These are phyloP conservation scores for Alligator mississippiensis DNA, from an alignment of 2,113 vertebrate genomes.

Conservation along the genomic window DNA sequence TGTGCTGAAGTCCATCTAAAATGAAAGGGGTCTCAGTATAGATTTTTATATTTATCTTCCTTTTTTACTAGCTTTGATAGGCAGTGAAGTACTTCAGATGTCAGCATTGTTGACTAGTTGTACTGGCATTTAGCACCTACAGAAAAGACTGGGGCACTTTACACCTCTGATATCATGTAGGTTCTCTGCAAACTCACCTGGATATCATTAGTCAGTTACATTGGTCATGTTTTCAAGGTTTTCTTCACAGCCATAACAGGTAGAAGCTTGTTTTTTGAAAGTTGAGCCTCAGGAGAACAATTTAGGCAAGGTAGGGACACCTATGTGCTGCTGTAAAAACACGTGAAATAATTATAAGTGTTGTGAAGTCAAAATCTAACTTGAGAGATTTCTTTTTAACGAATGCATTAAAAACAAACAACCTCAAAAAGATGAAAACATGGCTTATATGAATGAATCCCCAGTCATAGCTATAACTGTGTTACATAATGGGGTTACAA, in stretches of 20 bases:
- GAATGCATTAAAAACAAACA: background rate
- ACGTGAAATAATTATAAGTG: background rate
- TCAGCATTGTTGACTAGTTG: background rate
- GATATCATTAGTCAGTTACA: background rate
- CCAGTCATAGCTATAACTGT: background rate
- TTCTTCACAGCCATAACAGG: background rate
- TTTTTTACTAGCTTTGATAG: background rate
- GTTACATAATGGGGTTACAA: background rate
- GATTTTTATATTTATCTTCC: background rate
- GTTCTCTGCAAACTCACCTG: background rate
- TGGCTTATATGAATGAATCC: background rate
- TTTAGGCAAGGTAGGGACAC: too few relatives aligned
- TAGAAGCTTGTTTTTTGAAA: background rate
- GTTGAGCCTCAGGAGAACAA: background rate
- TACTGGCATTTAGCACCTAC: background rate
- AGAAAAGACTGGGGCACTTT: background rate
- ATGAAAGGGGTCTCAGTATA: background rate
- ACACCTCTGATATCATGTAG: background rate
- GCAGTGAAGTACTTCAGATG: background rate
- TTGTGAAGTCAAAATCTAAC: background rate
- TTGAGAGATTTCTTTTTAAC: background rate
- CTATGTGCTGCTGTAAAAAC: background rate
- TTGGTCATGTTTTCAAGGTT: fast-evolving
- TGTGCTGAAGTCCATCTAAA: background rate
- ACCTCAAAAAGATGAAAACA: background rate